phyloP scores from a whole-genome alignment of 2,888 invertebrate species.

The Latrodectus hesperus region DNA sequence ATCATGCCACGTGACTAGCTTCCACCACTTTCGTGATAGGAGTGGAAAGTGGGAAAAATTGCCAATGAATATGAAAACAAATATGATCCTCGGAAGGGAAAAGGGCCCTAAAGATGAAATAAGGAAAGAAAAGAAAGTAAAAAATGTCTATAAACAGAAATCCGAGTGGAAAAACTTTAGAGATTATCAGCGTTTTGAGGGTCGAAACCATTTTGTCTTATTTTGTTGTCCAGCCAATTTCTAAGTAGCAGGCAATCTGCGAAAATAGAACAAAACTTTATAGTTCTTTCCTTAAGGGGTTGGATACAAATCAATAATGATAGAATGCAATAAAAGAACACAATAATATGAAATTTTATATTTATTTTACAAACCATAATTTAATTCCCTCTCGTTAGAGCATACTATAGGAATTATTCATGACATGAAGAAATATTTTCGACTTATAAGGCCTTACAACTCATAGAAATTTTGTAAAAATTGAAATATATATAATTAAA shows the following conservation, averaged over 20 bases:
- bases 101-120: not conserved
- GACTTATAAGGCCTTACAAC: no score
- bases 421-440: no score
- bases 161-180: slow-evolving; percentile 59
- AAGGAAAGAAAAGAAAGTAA: slow-evolving; percentile 1
- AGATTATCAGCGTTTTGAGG: slow-evolving; percentile 63
- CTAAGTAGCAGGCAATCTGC: slow-evolving; percentile 33
- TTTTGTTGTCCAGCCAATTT: slow-evolving; percentile 48
- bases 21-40: slow-evolving; percentile 37
- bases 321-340: not conserved
- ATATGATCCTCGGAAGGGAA: slow-evolving; percentile 33
- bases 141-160: slow-evolving; percentile 47
- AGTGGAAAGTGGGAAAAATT: slow-evolving; percentile 17
- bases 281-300: slow-evolving; percentile 13
- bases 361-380: no score
- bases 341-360: no score
- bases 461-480: no score
- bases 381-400: no score
- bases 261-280: not conserved
- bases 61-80: slow-evolving; percentile 61
- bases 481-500: no score
- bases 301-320: slow-evolving; percentile 23
- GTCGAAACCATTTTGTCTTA: slow-evolving; percentile 53
- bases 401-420: no score
- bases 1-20: slow-evolving; percentile 50